Evolutionary conservation across 1,140 invertebrate genomes (phyloP).

Genomic region (Pararge aegeria): DNA sequence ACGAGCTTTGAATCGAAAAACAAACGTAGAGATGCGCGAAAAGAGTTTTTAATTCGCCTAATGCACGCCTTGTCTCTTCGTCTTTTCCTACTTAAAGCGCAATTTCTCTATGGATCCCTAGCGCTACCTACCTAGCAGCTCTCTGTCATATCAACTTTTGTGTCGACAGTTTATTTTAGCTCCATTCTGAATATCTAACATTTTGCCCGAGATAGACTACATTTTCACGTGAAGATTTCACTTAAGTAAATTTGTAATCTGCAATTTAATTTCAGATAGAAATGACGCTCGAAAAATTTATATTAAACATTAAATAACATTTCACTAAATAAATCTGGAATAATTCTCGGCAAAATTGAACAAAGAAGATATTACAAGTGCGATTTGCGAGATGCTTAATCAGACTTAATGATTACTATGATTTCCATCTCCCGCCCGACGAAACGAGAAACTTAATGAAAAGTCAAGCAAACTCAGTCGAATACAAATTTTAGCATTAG

Average conservation of each 20-base stretch:
- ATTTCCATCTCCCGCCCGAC: constrained; percentile 63
- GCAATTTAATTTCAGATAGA: constrained; percentile 21
- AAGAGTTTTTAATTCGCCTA: constrained; percentile 75
- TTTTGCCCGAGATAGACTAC: constrained; percentile 46
- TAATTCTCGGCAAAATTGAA: constrained; percentile 45
- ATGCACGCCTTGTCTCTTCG: constrained; percentile 61
- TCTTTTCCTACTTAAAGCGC: constrained; percentile 60
- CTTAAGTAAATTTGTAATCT: constrained; percentile 16
- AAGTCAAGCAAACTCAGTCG: constrained; percentile 72
- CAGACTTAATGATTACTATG: constrained; percentile 71
- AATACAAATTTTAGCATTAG: constrained; percentile 76
- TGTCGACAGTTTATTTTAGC: constrained; percentile 63
- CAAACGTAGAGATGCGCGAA: constrained; percentile 56
- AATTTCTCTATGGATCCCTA: constrained; percentile 51
- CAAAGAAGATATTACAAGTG: constrained; percentile 54
- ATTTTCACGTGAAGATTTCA: constrained; percentile 13
- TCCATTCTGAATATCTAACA: constrained; percentile 53
- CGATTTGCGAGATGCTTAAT: constrained; percentile 59
- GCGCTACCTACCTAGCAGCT: constrained; percentile 31
- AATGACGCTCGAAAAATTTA: constrained; percentile 18
- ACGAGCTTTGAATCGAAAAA: constrained; percentile 53
- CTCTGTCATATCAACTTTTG: constrained; percentile 64
- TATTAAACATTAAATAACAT: constrained; percentile 23
- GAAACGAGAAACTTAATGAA: constrained; percentile 72
- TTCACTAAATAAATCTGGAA: constrained; percentile 25